A percentile compares a stretch with the other conserved stretches of the same genome.
Conservation (phyloP, 2,797 vertebrate species). For the Acanthopagrus latus region DNA sequence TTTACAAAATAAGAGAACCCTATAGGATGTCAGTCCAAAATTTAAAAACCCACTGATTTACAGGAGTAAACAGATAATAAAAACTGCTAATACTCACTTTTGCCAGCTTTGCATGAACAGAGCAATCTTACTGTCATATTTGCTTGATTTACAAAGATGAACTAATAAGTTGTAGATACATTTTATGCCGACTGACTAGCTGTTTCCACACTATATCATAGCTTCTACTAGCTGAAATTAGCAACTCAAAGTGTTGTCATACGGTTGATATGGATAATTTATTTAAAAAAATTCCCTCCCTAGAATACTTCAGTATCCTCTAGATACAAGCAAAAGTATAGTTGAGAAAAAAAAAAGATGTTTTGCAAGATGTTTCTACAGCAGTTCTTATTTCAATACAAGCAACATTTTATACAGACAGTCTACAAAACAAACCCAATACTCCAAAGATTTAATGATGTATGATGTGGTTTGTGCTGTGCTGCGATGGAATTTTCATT, state of each 20-base stretch:
- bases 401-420: conserved; percentile 12
- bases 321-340: not conserved
- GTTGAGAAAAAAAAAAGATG: not conserved
- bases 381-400: not conserved
- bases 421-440: conserved; percentile 16
- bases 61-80: not conserved
- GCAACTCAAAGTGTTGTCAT: not conserved
- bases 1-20: not conserved
- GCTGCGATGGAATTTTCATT: conserved; percentile 7
- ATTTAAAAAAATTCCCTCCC: no score
- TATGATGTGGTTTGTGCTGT: conserved; percentile 13
- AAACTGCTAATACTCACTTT: not conserved
- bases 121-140: not conserved
- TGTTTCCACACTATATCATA: not conserved
- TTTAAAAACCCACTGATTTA: not conserved
- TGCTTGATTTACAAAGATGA: not conserved
- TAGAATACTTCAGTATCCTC: not conserved
- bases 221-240: conserved; percentile 9
- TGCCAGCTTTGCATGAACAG: no score
- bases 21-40: not conserved
- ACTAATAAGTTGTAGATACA: not conserved
- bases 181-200: not conserved
- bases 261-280: no score
- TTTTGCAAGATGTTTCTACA: not conserved
- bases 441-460: not conserved